Evolutionary conservation across 2,113 vertebrate species (phyloP).

Genomic region (Crotalus tigris): DNA sequence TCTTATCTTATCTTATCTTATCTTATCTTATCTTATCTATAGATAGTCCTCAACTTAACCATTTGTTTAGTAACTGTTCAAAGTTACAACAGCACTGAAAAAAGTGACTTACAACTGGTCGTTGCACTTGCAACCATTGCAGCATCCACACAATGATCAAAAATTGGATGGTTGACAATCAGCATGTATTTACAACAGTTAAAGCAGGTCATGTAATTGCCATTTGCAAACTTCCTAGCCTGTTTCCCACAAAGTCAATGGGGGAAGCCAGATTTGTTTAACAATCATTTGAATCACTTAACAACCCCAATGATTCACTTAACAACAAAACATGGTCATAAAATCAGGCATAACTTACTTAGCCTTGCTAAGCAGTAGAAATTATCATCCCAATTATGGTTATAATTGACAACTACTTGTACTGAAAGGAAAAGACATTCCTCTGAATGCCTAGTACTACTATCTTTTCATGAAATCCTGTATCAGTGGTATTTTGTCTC

Average conservation of each 20-base stretch:
- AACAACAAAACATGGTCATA: not conserved
- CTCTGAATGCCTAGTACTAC: not conserved
- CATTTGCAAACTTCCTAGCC: not conserved
- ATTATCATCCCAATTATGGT: not conserved
- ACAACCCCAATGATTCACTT: no score
- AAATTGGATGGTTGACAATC: not conserved
- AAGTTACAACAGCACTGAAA: not conserved
- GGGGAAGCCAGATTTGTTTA: not conserved
- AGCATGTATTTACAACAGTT: not conserved
- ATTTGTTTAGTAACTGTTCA: not conserved
- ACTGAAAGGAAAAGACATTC: not conserved
- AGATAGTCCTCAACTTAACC: not conserved
- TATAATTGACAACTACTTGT: not conserved
- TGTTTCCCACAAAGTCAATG: not conserved
- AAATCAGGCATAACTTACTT: not conserved
- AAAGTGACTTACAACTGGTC: not conserved
- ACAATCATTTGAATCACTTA: not conserved
- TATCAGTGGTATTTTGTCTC: constrained; percentile 29
- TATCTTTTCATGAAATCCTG: not conserved
- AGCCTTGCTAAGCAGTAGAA: not conserved
- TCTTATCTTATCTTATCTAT: not conserved
- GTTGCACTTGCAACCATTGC: not conserved
- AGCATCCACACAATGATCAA: not conserved
- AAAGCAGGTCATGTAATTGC: not conserved
- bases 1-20: no score